Percentiles rank a stretch among this genome's conserved stretches.
Conservation (phyloP, 2,797 vertebrate genomes). For the Myotis vivesi region DNA sequence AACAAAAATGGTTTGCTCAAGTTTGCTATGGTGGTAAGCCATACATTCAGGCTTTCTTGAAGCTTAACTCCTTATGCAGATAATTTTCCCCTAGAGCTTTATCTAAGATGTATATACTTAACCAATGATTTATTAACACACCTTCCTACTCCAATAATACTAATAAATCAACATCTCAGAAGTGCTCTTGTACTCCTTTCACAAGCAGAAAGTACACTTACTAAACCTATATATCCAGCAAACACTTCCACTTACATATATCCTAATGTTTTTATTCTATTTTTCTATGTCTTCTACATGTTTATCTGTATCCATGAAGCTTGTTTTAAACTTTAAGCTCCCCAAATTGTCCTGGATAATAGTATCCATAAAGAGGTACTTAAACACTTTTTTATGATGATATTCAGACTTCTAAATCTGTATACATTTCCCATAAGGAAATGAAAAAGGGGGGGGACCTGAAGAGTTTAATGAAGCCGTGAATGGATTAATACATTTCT, state of each 20-base stretch:
- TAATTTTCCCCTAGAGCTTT: not conserved
- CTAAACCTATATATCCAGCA: not conserved
- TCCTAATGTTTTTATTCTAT: not conserved
- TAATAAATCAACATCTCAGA: not conserved
- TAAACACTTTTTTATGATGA: not conserved
- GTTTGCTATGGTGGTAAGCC: not conserved
- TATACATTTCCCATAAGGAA: not conserved
- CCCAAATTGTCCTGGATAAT: not conserved
- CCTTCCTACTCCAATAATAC: not conserved
- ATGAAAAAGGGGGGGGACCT: not conserved
- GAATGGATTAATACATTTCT: not conserved
- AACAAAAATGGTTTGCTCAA: not conserved
- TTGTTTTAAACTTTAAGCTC: not conserved
- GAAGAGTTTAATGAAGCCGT: not conserved
- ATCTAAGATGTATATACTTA: not conserved
- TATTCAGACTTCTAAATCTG: not conserved
- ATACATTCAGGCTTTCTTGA: not conserved
- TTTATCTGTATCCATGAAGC: not conserved
- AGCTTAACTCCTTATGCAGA: not conserved
- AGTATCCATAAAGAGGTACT: not conserved
- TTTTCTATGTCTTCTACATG: not conserved
- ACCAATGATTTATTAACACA: not conserved
- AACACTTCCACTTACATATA: not conserved
- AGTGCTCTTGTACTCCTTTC: not conserved
- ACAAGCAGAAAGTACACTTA: not conserved